Percentiles rank a stretch among this genome's conserved stretches.
Conservation (phyloP, 2,888 invertebrate genomes). For the Malthinus seriepunctatus region DNA sequence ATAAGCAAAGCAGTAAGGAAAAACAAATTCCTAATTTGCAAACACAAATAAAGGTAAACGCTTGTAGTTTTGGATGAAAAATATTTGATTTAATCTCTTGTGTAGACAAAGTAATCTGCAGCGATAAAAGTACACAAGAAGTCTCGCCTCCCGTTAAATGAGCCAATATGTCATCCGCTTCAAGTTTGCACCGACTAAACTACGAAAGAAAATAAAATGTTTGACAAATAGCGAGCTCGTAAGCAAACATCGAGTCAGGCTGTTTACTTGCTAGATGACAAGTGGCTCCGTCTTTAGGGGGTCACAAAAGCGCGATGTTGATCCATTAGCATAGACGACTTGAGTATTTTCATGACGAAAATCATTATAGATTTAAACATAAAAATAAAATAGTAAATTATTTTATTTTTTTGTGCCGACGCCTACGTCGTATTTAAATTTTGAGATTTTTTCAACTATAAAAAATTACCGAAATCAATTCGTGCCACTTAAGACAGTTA, state of each 20-base stretch:
- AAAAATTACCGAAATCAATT: too few relatives aligned
- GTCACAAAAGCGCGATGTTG: constrained; percentile 37
- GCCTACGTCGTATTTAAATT: too few relatives aligned
- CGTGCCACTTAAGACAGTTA: constrained; percentile 1
- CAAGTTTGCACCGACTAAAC: constrained; percentile 43
- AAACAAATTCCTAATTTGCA: constrained; percentile 27
- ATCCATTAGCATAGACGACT: constrained; percentile 46
- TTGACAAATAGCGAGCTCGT: constrained; percentile 54
- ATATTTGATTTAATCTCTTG: constrained; percentile 56
- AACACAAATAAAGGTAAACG: constrained; percentile 28
- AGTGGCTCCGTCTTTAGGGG: constrained; percentile 47
- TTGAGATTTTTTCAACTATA: too few relatives aligned
- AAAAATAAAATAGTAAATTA: background rate
- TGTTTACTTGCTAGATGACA: constrained; percentile 52
- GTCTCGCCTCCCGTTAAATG: constrained; percentile 43
- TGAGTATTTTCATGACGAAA: constrained; percentile 37
- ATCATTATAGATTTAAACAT: constrained; percentile 38
- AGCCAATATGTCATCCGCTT: constrained; percentile 33
- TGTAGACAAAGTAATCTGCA: constrained; percentile 55
- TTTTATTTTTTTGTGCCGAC: constrained; percentile 14
- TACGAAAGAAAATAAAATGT: constrained; percentile 54
- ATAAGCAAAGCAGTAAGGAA: constrained; percentile 2
- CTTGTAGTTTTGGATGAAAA: constrained; percentile 47
- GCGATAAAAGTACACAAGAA: constrained; percentile 55
- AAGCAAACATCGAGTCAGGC: constrained; percentile 52